Evolutionary conservation across 2,797 vertebrate genomes (phyloP), one percentile per base, ranked within the genome.

Genomic region (Coregonus ussuriensis): DNA sequence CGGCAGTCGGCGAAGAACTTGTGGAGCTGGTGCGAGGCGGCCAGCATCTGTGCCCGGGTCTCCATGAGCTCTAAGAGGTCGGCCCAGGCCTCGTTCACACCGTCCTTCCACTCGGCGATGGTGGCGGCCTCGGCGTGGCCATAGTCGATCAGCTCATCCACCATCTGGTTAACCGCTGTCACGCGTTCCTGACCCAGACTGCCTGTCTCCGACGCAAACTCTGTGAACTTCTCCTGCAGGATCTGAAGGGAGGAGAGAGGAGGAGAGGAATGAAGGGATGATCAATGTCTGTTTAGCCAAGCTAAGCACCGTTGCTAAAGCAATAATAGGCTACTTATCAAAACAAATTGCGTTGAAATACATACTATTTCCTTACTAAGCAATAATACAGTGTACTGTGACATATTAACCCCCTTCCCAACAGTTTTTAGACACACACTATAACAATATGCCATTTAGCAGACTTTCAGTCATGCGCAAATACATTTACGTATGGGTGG

Each of bases 41-140:
- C 94, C 6, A 99, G 80, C 95, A 99, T 96, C 95, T 99, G 98
- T 0, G 92, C 95, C 1, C 97, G 88, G 0, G 98, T 99, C 90
- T 98, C 98, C 94, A 99, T 98, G 63, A 98, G 93, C 91, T 99
- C 98, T 91, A 99, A 88, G 6, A 99, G 93, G 80, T 99, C 97
- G 0, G 97, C 97, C 98, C 98, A 99, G 21, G 97, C 95, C 84
- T 99, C 97, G 0, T 99, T 98, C 83, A 99, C 94, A 0, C 95
- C 96, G 0, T 99, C 98, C 91, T 99, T 99, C 97, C 98, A 99
- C 66, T 99, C 97, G 0, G 97, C 97, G 16, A 99, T 98, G 86
- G 95, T 96, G 85, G 97, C 96, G 0, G 98, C 97, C 1, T 98
- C 97, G 0, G 91, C 85, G 69, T 99, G 98, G 7, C 97, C 98